Evolutionary conservation across 2,113 vertebrate species (phyloP).

Genomic region (Hyaena hyaena): DNA sequence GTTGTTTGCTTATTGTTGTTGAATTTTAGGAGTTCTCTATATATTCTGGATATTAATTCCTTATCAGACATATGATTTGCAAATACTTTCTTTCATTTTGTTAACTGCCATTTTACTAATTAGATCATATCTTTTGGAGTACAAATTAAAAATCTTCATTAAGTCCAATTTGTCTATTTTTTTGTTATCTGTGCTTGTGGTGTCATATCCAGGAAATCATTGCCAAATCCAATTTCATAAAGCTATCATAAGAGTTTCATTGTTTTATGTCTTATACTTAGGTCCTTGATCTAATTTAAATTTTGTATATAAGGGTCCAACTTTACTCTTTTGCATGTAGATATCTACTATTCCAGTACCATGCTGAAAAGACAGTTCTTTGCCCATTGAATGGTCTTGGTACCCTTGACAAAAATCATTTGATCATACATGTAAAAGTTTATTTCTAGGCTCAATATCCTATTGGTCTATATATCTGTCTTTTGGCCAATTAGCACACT

Average conservation of each 20-base stretch:
- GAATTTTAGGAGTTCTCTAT: background rate
- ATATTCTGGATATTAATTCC: background rate
- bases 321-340: background rate
- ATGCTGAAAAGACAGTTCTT: background rate
- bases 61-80: background rate
- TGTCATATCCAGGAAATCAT: background rate
- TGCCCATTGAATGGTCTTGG: background rate
- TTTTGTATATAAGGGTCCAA: background rate
- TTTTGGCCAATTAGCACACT: background rate
- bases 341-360: background rate
- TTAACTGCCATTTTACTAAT: background rate
- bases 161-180: background rate
- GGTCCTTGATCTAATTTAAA: background rate
- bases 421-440: background rate
- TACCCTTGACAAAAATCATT: background rate
- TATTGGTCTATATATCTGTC: background rate
- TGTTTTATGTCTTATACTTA: background rate
- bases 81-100: background rate
- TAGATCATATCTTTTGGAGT: background rate
- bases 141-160: background rate
- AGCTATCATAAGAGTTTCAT: background rate
- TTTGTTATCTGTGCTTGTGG: background rate
- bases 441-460: background rate
- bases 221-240: background rate
- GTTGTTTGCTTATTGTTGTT: background rate